These are phyloP conservation scores for Scaptomyza caliginosa DNA, from an alignment of 2,888 invertebrate genomes.

Conservation along the genomic window DNA sequence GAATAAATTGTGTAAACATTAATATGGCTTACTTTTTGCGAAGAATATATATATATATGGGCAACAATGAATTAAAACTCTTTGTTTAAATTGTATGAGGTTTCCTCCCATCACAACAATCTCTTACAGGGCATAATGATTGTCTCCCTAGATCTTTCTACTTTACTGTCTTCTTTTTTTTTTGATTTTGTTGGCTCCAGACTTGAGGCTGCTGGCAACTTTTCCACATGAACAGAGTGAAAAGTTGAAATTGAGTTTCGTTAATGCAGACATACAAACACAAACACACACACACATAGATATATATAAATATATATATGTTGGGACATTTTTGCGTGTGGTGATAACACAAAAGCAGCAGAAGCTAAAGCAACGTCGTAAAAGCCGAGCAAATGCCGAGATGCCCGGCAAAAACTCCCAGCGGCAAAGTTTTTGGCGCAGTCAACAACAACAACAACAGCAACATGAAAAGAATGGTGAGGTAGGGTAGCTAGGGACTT, in stretches of 20 bases:
- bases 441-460: conserved; percentile 46
- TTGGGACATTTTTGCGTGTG: conserved; percentile 45
- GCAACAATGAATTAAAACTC: conserved; percentile 3
- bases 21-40: not conserved
- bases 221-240: conserved; percentile 68
- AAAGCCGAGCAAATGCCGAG: conserved; percentile 41
- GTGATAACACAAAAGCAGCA: conserved; percentile 44
- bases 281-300: not conserved
- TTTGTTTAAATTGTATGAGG: conserved; percentile 7
- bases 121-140: conserved; percentile 36
- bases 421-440: conserved; percentile 63
- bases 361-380: conserved; percentile 33
- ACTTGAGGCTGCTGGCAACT: conserved; percentile 52
- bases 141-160: conserved; percentile 24
- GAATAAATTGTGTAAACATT: not conserved
- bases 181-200: conserved; percentile 13
- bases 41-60: conserved; percentile 1
- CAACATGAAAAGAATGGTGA: not conserved
- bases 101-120: conserved; percentile 5
- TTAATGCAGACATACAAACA: conserved; percentile 55
- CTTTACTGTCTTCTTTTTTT: not conserved
- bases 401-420: conserved; percentile 51
- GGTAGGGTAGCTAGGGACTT: conserved; percentile 4
- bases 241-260: conserved; percentile 69
- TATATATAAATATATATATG: conserved; percentile 8